Evolutionary conservation across 2,888 invertebrate genomes (phyloP), one percentile per base, ranked within the genome.

Genomic region (Diaperis boleti): DNA sequence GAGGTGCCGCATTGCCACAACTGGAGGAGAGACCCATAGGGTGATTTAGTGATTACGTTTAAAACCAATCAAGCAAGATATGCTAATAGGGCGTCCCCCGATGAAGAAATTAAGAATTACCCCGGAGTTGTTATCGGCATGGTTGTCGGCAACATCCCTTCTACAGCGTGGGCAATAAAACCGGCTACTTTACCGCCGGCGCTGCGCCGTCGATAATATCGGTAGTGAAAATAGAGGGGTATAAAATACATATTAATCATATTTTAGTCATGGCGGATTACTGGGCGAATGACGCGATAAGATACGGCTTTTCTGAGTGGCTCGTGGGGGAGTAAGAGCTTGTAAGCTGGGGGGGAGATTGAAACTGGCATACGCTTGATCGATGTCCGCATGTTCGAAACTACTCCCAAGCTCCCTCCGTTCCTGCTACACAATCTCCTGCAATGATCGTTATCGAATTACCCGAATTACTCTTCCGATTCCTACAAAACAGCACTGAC

Each of bases 221-320:
- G 60, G 56, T 50, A 67, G 56, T 54, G 65, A 60, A 62, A 64
- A 64, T 60, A 44, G 56, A 26, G 64, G 71, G 70, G 74, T 74
- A 75, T 72, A 71, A 71, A 72, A 70, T 70, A 69, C 71, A 72
- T 75, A 76, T 77, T 77, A 77, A 77, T 77, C 77, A 77, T 76
- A 75, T 74, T 76, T 76, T 73, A 76, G 75, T 73, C 70, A 72
- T 71, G 73, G 75, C 63, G 73, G 75, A 76, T 76, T 76, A 76
- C 74, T 72, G 72, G 73, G 68, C 72, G 69, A 71, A 67, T 66
- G 70, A 67, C 69, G 71, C 71, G 77, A 76, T 76, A 77, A 77
- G 77, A 76, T 72, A 70, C 68, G 70, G 70, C 65, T 67, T 68
- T 70, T 68, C 69, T 56, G 59, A 56, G 57, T 64, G 57, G 59